Conservation (phyloP, 2,797 vertebrate species). For the Phataginus tricuspis region DNA sequence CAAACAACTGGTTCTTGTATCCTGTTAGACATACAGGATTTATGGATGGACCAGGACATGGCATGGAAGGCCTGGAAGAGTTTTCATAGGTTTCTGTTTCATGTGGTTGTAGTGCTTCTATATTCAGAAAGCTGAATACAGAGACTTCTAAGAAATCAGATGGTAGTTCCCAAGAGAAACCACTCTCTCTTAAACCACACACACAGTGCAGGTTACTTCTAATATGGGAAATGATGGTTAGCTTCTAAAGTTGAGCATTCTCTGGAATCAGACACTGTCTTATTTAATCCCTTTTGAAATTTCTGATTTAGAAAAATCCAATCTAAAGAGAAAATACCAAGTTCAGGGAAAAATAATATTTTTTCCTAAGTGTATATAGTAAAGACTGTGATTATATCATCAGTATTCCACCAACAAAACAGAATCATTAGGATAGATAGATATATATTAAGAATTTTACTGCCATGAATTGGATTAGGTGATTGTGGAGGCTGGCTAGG, state of each 20-base stretch:
- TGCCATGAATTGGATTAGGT: not conserved
- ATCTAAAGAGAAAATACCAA: constrained; percentile 46
- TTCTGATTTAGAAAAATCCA: constrained; percentile 48
- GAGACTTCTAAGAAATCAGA: constrained; percentile 57
- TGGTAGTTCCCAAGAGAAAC: constrained; percentile 33
- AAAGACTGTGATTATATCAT: not conserved
- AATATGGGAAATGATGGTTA: constrained; percentile 38
- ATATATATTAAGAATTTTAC: not conserved
- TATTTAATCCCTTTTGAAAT: constrained; percentile 5
- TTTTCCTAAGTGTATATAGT: constrained; percentile 27
- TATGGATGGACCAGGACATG: not conserved
- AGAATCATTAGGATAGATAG: not conserved
- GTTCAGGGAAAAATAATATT: constrained; percentile 5
- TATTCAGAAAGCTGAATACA: constrained; percentile 47
- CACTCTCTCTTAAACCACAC: constrained; percentile 29
- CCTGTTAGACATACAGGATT: not conserved
- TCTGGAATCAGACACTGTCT: constrained; percentile 40
- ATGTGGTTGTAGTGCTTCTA: constrained; percentile 16
- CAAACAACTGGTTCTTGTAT: not conserved
- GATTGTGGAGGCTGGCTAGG: not conserved
- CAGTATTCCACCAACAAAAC: constrained; percentile 40
- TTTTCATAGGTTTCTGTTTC: constrained; percentile 39
- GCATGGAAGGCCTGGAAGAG: not conserved
- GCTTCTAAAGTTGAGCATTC: constrained; percentile 33
- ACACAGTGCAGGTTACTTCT: constrained; percentile 2